Base-by-base conservation (phyloP, 2,113 vertebrate species). In the Smithornis capensis region DNA sequence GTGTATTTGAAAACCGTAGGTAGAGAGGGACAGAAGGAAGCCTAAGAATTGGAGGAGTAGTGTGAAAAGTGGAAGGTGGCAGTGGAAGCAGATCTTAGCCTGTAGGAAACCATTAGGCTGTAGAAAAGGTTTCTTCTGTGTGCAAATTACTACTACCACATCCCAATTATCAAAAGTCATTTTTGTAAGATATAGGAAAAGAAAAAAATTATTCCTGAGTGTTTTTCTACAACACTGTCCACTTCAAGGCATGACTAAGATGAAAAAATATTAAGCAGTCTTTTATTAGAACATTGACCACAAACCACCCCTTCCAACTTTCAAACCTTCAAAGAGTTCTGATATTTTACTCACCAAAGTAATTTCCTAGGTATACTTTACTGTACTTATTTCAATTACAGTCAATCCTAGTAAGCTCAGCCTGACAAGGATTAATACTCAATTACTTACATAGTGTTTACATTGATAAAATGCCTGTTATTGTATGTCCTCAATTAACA, bases 401-500 rank as follows among this genome's bases (percentile, higher is more conserved):
- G 55, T 49, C 53, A 68, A 38, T 68, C n/a, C 42, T 69, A 33
- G 57, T 35, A 57, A 68, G 18, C 63, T 62, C 35, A 87, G 25
- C 19, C 53, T 92, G 49, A 45, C 62, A 76, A 83, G 25, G 57
- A 73, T 69, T 88, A 79, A 79, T 85, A 60, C 37, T 73, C 53
- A 71, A 68, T 84, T 75, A 60, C 40, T 91, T 64, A 49, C 6
- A 53, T 50, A 9, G 28, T 92, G 52, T 94, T 92, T 89, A 55
- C 24, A 55, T 73, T 92, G 85, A 90, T 90, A 83, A 86, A 83
- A 86, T 86, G 29, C 40, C 45, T 88, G 35, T 73, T 86, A 68
- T 22, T 77, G 3, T 83, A 86, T 88, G 87, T 88, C 79, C 68
- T 90, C 71, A 93, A 88, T 68, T 87, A 87, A 95, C n/a, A 90